These are phyloP conservation scores for Drosophila borborema DNA, from an alignment of 2,888 invertebrate species.

Conservation along the genomic window DNA sequence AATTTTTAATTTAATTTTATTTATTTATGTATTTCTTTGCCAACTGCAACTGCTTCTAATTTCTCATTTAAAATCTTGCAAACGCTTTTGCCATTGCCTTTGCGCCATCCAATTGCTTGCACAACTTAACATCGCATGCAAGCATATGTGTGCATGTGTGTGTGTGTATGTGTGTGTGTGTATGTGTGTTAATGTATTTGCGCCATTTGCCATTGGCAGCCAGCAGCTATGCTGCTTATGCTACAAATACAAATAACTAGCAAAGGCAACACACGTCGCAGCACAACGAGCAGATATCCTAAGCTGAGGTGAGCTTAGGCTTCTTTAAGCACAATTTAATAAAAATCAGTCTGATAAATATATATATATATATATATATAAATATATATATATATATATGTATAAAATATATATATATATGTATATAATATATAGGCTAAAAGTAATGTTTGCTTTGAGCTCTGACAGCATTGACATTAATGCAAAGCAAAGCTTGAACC, in stretches of 20 bases:
- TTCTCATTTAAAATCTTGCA: conserved; percentile 39
- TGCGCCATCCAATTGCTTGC: conserved; percentile 65
- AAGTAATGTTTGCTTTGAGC: background rate
- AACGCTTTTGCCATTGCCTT: conserved; percentile 29
- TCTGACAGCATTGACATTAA: background rate
- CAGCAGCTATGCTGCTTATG: conserved; percentile 54
- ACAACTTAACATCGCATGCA: conserved; percentile 46
- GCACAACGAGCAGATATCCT: conserved; percentile 5
- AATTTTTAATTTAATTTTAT: too few species aligned
- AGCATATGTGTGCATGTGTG: conserved; percentile 7
- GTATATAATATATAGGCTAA: background rate
- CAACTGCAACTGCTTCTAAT: conserved; percentile 32
- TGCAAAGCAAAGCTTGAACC: background rate
- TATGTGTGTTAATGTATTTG: conserved; percentile 30
- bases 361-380: background rate
- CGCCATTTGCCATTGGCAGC: conserved; percentile 51
- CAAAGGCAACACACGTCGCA: background rate
- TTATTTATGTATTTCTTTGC: background rate
- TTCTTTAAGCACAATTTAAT: background rate
- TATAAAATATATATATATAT: background rate
- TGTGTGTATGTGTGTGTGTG: conserved; percentile 11
- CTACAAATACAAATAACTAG: conserved; percentile 58
- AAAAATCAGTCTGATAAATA: background rate
- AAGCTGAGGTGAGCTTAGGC: background rate
- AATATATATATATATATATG: background rate